phyloP scores from a whole-genome alignment of 2,888 invertebrate genomes.

The Dyspetes luteomarginatus region DNA sequence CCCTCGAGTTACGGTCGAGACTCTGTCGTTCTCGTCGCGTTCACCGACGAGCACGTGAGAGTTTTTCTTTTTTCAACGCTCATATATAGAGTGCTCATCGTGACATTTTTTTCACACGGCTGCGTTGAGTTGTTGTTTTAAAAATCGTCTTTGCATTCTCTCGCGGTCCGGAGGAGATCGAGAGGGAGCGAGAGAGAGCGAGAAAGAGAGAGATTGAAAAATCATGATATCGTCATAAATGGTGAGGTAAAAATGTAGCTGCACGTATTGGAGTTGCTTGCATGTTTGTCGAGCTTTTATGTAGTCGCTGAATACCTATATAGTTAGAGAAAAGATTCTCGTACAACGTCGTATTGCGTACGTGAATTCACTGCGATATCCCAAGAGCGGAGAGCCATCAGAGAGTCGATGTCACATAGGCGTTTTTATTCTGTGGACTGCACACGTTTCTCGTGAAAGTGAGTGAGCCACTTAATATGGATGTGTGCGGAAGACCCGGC shows the following conservation, averaged over 20 bases:
- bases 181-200: too few relatives aligned
- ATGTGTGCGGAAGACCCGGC: conserved; percentile 76
- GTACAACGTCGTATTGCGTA: neutral
- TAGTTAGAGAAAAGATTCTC: neutral
- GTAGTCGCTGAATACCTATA: neutral
- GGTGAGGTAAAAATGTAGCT: neutral
- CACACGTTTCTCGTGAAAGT: conserved; percentile 69
- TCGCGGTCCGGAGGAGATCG: neutral
- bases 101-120: conserved; percentile 2
- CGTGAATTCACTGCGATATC: conserved; percentile 30
- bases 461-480: conserved; percentile 78
- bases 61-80: neutral
- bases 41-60: neutral
- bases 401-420: conserved; percentile 33
- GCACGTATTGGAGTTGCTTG: neutral
- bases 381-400: conserved; percentile 1
- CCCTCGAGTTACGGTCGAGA: conserved; percentile 42
- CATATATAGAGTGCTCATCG: neutral
- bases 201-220: too few relatives aligned
- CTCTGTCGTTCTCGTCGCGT: conserved; percentile 4
- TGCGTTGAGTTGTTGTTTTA: neutral
- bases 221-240: neutral
- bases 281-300: neutral
- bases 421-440: conserved; percentile 41
- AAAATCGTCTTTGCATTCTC: conserved; percentile 1